These are phyloP conservation scores for Parauchenoglanis ngamensis DNA, from an alignment of 2,797 vertebrate genomes.

Conservation along the genomic window DNA sequence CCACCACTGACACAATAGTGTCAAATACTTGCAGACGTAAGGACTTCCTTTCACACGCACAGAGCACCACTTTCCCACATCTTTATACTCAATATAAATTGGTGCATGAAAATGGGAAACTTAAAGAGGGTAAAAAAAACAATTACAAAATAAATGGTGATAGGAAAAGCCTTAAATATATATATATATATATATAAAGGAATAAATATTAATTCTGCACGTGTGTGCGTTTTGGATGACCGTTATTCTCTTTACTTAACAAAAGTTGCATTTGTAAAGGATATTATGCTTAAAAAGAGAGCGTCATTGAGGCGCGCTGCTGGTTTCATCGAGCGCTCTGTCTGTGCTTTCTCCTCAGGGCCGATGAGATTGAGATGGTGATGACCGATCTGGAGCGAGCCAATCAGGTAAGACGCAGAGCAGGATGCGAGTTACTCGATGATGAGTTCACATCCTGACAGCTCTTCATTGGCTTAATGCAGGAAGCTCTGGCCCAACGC, in stretches of 20 bases:
- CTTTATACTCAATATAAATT: too few relatives aligned
- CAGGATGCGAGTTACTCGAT: not conserved
- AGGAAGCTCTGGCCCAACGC: not conserved
- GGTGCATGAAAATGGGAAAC: not conserved
- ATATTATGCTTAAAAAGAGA: not conserved
- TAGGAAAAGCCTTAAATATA: not conserved
- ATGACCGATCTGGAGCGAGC: slow-evolving; percentile 99
- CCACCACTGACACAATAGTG: slow-evolving; percentile 7
- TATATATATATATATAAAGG: too few relatives aligned
- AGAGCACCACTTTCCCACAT: not conserved
- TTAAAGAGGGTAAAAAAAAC: not conserved
- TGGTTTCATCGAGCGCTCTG: slow-evolving; percentile 4
- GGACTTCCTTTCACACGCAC: not conserved
- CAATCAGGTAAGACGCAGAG: slow-evolving; percentile 86
- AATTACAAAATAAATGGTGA: not conserved
- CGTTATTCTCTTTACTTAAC: not conserved
- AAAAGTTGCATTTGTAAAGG: not conserved
- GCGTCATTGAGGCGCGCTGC: not conserved
- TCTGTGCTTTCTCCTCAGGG: slow-evolving; percentile 73
- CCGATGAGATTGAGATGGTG: slow-evolving; percentile 98
- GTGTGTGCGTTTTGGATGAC: not conserved
- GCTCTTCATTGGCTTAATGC: not conserved
- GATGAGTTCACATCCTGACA: slow-evolving; percentile 4
- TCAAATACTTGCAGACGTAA: slow-evolving; percentile 20
- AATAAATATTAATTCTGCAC: not conserved